Percentiles rank a stretch among this genome's conserved stretches.
Evolutionary conservation across 2,888 invertebrate genomes (phyloP).

Genomic region (Drosophila maculinotata): DNA sequence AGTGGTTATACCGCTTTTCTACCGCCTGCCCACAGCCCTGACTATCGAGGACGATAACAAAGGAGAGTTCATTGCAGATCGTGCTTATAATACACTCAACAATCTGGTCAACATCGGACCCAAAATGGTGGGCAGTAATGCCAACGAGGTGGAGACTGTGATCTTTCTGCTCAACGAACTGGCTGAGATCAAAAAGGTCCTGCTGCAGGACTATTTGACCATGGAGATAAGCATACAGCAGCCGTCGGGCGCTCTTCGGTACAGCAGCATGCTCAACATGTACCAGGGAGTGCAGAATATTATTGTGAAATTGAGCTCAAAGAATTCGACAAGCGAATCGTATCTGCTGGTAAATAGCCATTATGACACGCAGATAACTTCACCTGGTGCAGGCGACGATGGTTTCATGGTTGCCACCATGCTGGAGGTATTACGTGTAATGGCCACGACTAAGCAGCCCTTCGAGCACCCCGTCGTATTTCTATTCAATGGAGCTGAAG

Average conservation of each 20-base stretch:
- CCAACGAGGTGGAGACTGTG: conserved; percentile 88
- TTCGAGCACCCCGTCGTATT: conserved; percentile 87
- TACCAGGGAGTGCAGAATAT: conserved; percentile 82
- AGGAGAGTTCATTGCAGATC: conserved; percentile 88
- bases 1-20: conserved; percentile 66
- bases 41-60: conserved; percentile 60
- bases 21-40: conserved; percentile 68
- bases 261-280: conserved; percentile 66
- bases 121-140: conserved; percentile 89
- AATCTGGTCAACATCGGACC: conserved; percentile 86
- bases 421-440: conserved; percentile 86
- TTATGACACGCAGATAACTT: conserved; percentile 89
- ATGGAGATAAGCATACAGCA: conserved; percentile 81
- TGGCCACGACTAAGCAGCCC: conserved; percentile 82
- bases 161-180: conserved; percentile 84
- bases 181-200: conserved; percentile 57
- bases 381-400: conserved; percentile 91
- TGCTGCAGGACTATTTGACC: conserved; percentile 71
- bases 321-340: conserved; percentile 68
- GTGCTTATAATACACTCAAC: conserved; percentile 85
- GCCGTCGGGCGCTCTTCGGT: conserved; percentile 75
- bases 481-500: conserved; percentile 89
- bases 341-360: conserved; percentile 93
- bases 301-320: conserved; percentile 79
- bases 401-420: conserved; percentile 88